Conservation (phyloP, 2,113 vertebrate genomes). For the Acrocephalus arundinaceus region DNA sequence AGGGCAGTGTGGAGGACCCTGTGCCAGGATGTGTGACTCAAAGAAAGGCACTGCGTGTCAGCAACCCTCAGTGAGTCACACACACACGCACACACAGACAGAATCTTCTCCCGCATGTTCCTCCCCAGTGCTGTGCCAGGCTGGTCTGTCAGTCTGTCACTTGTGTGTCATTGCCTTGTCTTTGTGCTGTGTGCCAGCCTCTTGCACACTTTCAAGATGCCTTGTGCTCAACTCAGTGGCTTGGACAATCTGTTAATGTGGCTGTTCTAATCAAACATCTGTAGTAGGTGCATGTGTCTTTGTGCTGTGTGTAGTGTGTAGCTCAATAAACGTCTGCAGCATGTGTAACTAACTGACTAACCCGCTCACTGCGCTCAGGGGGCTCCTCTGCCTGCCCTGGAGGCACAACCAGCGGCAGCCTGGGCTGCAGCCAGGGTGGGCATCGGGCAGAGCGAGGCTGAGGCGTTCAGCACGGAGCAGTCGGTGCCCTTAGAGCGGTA, state of each 20-base stretch:
- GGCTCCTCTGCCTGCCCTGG: not conserved
- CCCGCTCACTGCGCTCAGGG: fast-evolving
- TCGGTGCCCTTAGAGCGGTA: fast-evolving
- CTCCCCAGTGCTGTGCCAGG: fast-evolving
- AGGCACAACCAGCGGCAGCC: fast-evolving
- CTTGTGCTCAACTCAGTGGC: not conserved
- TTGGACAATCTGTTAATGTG: not conserved
- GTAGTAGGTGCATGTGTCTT: not conserved
- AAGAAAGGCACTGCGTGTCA: fast-evolving
- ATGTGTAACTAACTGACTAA: constrained; percentile 6
- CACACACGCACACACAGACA: not conserved
- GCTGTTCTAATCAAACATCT: not conserved
- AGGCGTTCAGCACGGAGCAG: fast-evolving
- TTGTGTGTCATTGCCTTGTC: not conserved
- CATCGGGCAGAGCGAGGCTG: fast-evolving
- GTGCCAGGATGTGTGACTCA: not conserved
- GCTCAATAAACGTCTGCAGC: constrained; percentile 19
- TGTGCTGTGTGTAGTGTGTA: not conserved
- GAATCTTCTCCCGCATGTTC: fast-evolving
- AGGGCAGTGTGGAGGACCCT: fast-evolving
- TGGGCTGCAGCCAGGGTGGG: not conserved
- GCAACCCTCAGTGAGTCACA: not conserved
- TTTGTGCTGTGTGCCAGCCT: not conserved
- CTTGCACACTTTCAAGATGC: not conserved
- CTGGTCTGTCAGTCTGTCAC: not conserved